Conservation (phyloP, 2,113 vertebrate species). For the Rhinoderma darwinii region DNA sequence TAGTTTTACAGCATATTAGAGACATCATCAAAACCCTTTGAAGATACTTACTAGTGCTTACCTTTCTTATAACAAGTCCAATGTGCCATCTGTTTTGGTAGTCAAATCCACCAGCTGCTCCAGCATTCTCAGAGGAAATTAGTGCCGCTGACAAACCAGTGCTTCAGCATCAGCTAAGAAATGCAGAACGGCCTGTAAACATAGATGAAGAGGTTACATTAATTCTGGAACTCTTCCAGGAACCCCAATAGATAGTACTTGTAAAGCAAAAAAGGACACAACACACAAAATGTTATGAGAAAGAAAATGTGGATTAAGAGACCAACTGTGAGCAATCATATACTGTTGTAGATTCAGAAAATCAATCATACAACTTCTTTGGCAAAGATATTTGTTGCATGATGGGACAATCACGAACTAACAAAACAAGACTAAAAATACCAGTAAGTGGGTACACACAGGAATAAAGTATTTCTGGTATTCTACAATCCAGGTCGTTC, state of each 20-base stretch:
- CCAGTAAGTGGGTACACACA: background rate
- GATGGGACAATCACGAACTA: background rate
- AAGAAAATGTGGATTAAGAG: slow-evolving; percentile 42
- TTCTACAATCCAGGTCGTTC: background rate
- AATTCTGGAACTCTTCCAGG: slow-evolving; percentile 38
- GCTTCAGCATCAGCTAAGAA: slow-evolving; percentile 27
- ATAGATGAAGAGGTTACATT: slow-evolving; percentile 44
- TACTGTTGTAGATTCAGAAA: background rate
- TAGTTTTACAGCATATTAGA: slow-evolving; percentile 24
- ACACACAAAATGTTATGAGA: slow-evolving; percentile 3
- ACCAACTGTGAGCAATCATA: slow-evolving; percentile 21
- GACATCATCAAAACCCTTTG: slow-evolving; percentile 42
- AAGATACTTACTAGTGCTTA: slow-evolving; percentile 44
- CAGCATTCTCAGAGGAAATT: slow-evolving; percentile 55
- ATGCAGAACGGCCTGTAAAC: slow-evolving; percentile 35
- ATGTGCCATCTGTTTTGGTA: slow-evolving; percentile 50
- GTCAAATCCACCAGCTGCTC: slow-evolving; percentile 50
- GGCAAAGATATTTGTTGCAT: slow-evolving; percentile 17
- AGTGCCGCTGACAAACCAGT: slow-evolving; percentile 41
- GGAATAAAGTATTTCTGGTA: background rate
- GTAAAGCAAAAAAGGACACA: slow-evolving; percentile 10
- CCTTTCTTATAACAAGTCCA: slow-evolving; percentile 46
- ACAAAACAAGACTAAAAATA: slow-evolving; percentile 6
- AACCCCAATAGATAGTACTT: slow-evolving; percentile 36
- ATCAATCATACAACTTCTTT: slow-evolving; percentile 18